These are phyloP conservation scores for Castor canadensis DNA, from an alignment of 2,113 vertebrate genomes.

Conservation along the genomic window DNA sequence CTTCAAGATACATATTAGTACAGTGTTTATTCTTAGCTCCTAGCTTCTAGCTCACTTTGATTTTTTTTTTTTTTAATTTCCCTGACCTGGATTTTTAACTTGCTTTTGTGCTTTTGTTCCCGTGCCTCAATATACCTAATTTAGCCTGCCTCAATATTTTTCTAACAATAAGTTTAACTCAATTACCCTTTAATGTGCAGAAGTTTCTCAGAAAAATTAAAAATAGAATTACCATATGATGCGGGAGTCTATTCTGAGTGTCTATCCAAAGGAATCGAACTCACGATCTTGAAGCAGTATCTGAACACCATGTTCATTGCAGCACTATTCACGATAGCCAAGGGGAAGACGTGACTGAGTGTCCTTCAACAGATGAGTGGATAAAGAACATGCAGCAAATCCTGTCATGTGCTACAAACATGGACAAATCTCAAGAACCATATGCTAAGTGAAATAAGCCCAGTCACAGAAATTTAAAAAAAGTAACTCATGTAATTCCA, in stretches of 20 bases:
- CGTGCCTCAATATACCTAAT: neutral
- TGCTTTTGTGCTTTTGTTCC: neutral
- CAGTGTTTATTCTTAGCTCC: too few relatives aligned
- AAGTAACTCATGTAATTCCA: neutral
- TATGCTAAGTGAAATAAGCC: neutral
- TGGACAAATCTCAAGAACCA: neutral
- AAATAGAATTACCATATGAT: neutral
- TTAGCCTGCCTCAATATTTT: neutral
- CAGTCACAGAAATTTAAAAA: neutral
- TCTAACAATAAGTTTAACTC: neutral
- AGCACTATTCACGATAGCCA: neutral
- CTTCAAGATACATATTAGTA: too few relatives aligned
- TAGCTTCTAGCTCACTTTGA: too few relatives aligned
- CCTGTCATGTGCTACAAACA: neutral
- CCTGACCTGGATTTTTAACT: too few relatives aligned
- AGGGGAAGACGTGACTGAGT: neutral
- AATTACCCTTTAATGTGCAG: neutral
- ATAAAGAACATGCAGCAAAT: constrained; percentile 10
- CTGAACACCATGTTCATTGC: neutral
- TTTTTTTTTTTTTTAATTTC: too few relatives aligned
- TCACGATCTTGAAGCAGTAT: neutral
- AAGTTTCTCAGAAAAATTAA: neutral
- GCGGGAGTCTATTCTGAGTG: neutral
- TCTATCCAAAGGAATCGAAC: neutral
- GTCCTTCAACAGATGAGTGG: neutral